Conservation (phyloP, 37 sponge, comb jelly and placozoan genomes). For the Ephydatia muelleri region DNA sequence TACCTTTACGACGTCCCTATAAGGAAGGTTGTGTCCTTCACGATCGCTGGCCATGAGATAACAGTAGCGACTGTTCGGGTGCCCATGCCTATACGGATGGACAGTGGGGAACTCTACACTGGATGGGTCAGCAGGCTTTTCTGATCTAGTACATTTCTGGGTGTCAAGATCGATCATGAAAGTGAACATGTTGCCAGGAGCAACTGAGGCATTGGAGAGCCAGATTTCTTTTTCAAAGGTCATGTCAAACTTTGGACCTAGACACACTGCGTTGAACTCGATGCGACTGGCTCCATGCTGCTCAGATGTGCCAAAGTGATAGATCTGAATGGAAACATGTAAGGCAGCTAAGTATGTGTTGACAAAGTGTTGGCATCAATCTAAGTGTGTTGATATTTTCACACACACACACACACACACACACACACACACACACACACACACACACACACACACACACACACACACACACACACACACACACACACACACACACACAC, state of each 20-base stretch:
- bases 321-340: conserved; percentile 54
- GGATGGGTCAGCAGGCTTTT: conserved; percentile 53
- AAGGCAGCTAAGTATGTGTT: neutral
- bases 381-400: too few relatives aligned
- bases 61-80: conserved; percentile 52
- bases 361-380: neutral
- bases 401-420: too few relatives aligned
- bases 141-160: conserved; percentile 28
- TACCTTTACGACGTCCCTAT: conserved; percentile 93
- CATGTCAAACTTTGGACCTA: conserved; percentile 83
- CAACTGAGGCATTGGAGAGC: conserved; percentile 65
- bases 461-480: conserved; percentile 4
- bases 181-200: conserved; percentile 67
- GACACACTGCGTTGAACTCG: conserved; percentile 76
- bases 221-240: conserved; percentile 46
- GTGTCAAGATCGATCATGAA: conserved; percentile 59
- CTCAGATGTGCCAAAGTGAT: conserved; percentile 73
- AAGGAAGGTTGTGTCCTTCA: conserved; percentile 73
- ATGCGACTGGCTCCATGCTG: conserved; percentile 51
- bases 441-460: neutral
- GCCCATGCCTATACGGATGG: conserved; percentile 82
- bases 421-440: too few relatives aligned
- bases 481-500: neutral
- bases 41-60: conserved; percentile 94
- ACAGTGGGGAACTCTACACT: conserved; percentile 83